A percentile compares a stretch with the other conserved stretches of the same genome.
These are phyloP conservation scores for Anabas testudineus DNA, from an alignment of 2,797 vertebrate species.

Conservation along the genomic window DNA sequence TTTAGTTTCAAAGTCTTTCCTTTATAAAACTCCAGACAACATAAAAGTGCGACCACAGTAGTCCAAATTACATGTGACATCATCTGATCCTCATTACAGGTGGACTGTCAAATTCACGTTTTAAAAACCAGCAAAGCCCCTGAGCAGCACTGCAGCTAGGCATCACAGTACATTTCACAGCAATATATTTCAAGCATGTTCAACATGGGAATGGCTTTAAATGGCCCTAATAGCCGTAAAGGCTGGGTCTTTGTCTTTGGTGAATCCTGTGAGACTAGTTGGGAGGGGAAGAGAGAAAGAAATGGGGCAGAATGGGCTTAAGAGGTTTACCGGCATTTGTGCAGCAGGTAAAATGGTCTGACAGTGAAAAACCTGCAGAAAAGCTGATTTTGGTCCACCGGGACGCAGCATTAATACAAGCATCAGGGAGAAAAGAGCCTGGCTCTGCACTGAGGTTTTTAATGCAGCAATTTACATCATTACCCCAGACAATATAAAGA, in stretches of 20 bases:
- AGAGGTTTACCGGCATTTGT: constrained; percentile 79
- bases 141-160: constrained; percentile 6
- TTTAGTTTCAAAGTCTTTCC: background rate
- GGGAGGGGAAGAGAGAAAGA: constrained; percentile 40
- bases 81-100: constrained; percentile 1
- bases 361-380: constrained; percentile 72
- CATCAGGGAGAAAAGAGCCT: constrained; percentile 68
- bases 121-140: background rate
- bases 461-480: constrained; percentile 60
- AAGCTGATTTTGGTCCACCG: constrained; percentile 75
- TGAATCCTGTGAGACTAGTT: constrained; percentile 52
- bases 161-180: constrained; percentile 28
- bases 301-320: constrained; percentile 65
- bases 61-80: constrained; percentile 22
- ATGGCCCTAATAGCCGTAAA: constrained; percentile 61
- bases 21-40: constrained; percentile 2
- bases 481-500: constrained; percentile 34
- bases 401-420: constrained; percentile 74
- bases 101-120: background rate
- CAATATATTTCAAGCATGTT: constrained; percentile 18
- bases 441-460: constrained; percentile 56
- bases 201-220: constrained; percentile 50
- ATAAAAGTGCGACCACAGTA: background rate
- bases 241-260: constrained; percentile 57
- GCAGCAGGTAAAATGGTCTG: constrained; percentile 78